Evolutionary conservation across 2,888 invertebrate genomes (phyloP), one percentile per base, ranked within the genome.

Genomic region (Eilema griseolum): DNA sequence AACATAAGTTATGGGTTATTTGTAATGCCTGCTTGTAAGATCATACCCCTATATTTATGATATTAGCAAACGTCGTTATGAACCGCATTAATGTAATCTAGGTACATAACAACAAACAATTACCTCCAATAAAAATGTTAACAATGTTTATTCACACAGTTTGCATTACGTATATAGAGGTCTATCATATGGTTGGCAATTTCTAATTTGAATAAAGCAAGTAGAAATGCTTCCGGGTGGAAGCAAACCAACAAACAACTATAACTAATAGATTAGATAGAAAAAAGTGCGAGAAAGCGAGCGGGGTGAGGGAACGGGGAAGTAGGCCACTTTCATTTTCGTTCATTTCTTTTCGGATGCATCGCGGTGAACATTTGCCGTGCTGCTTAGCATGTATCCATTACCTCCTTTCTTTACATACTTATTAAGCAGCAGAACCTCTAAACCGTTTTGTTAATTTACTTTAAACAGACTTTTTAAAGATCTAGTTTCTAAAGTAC

Each of bases 281-380:
- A 89, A 92, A 92, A 92, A 92, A 91, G 87, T 86, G 87, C 92
- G 93, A 92, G 94, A 94, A 94, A 94, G 93, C 83, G 78, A 70
- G 84, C 81, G 86, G 85, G 85, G 83, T 81, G 87, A 85, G 88
- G 86, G 88, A 83, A 81, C 87, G 86, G 79, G 85, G 84, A 95
- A 90, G 92, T 94, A 81, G 95, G 95, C 86, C 94, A 95, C 95
- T 95, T 95, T 95, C 95, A 92, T 94, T 95, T 93, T 95, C 95
- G 92, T 94, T 94, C 91, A 92, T 94, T 94, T 94, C 93, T 94
- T 94, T 94, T 95, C 91, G 91, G 93, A 93, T 94, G 93, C 93
- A 93, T 86, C 88, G 87, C 88, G 86, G 84, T 88, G 87, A 89
- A 88, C 90, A 89, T 91, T 92, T 91, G 88, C 89, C 86, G 88